Percentiles rank a stretch among this genome's conserved stretches.
phyloP scores from a whole-genome alignment of 2,113 vertebrate genomes.

The Penelope pileata region DNA sequence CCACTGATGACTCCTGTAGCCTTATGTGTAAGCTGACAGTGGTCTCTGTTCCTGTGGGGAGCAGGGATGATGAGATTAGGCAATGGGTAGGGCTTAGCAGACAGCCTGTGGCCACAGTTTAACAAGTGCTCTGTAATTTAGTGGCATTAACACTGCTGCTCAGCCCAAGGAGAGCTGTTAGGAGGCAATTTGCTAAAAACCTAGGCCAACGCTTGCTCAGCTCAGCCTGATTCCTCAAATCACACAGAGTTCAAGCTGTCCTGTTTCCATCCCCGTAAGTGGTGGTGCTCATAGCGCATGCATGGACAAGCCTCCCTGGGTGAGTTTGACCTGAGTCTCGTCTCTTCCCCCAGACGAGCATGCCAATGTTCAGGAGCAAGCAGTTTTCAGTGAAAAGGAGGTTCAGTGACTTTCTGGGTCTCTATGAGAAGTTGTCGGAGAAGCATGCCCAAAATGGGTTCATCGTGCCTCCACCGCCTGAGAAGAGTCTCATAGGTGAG shows the following conservation, averaged over 20 bases:
- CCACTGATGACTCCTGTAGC: background rate
- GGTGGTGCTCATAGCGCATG: background rate
- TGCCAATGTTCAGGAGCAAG: slow-evolving; percentile 92
- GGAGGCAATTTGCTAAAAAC: background rate
- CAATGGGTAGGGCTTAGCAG: background rate
- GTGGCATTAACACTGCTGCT: background rate
- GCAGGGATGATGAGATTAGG: background rate
- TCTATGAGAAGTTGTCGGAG: slow-evolving; percentile 94
- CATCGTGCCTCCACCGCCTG: slow-evolving; percentile 94
- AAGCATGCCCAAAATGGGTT: slow-evolving; percentile 92
- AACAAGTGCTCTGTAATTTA: background rate
- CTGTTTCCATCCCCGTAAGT: background rate
- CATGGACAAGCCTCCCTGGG: background rate
- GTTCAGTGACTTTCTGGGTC: slow-evolving; percentile 97
- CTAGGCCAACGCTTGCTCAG: background rate
- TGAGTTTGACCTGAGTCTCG: background rate
- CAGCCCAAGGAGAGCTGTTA: background rate
- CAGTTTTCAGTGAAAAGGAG: slow-evolving; percentile 91
- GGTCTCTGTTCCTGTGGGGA: background rate
- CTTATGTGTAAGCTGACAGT: background rate
- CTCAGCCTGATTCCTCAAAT: background rate
- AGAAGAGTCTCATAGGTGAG: slow-evolving; percentile 96
- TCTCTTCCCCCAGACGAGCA: slow-evolving; percentile 83
- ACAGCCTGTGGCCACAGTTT: background rate
- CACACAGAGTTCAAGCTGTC: background rate